phyloP scores from a whole-genome alignment of 1,140 invertebrate species.

The Platorchestia sp. region DNA sequence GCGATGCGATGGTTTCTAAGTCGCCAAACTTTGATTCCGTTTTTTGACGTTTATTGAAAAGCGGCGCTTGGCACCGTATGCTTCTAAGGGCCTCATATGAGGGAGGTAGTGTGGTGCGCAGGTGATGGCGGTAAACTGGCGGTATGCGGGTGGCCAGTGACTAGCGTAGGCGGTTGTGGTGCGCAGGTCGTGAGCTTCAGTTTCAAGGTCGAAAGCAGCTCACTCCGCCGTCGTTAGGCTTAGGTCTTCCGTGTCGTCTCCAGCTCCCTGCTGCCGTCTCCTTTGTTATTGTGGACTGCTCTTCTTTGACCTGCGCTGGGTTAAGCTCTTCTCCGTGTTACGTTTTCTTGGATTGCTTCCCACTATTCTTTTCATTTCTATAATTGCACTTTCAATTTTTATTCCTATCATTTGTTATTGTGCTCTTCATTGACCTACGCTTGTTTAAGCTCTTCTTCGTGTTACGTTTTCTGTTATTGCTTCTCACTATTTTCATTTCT shows the following conservation, averaged over 20 bases:
- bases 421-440: too few relatives aligned
- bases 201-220: background rate
- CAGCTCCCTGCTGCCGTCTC: background rate
- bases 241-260: background rate
- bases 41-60: too few relatives aligned
- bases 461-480: too few relatives aligned
- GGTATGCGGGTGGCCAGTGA: background rate
- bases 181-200: constrained; percentile 30
- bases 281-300: background rate
- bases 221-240: background rate
- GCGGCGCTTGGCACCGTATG: too few relatives aligned
- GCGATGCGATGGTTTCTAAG: too few relatives aligned
- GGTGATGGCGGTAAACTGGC: background rate
- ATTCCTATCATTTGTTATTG: too few relatives aligned
- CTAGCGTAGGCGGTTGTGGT: background rate
- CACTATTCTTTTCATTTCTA: background rate
- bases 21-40: too few relatives aligned
- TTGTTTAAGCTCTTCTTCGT: too few relatives aligned
- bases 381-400: too few relatives aligned
- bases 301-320: background rate
- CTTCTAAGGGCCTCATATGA: too few relatives aligned
- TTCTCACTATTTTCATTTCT: too few relatives aligned
- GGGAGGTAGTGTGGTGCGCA: background rate
- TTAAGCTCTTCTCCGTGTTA: background rate
- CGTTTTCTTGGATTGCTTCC: background rate